Conservation (phyloP, 2,888 invertebrate species). For the Monoplex corrugatus region DNA sequence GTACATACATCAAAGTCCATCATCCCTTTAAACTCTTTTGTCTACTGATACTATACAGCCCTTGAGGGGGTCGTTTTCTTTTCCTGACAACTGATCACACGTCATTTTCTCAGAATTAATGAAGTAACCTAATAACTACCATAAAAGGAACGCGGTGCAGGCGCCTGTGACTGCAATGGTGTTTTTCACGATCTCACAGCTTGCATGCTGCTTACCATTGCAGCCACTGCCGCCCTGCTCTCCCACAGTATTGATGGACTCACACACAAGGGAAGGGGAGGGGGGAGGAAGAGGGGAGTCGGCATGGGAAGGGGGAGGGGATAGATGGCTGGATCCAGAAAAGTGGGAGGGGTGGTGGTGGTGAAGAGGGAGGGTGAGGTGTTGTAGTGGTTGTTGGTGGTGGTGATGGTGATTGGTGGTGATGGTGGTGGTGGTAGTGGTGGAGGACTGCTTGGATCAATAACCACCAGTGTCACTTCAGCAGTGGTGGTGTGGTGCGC, state of each 20-base stretch:
- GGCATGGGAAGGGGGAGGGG: neutral
- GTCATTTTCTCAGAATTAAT: too few species aligned
- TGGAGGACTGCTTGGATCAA: constrained; percentile 11
- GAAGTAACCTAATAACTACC: too few species aligned
- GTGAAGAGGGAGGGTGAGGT: neutral
- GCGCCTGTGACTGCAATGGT: constrained; percentile 37
- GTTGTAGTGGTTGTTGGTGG: neutral
- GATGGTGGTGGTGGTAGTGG: neutral
- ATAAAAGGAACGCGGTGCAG: neutral
- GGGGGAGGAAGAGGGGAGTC: neutral
- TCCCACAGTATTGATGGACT: constrained; percentile 20
- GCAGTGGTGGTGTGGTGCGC: constrained; percentile 21
- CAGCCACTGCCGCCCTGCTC: constrained; percentile 35
- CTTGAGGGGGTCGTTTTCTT: too few species aligned
- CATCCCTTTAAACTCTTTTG: too few species aligned
- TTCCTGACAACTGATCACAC: too few species aligned
- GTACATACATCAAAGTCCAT: too few species aligned
- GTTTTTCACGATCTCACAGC: constrained; percentile 39
- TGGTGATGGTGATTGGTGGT: neutral
- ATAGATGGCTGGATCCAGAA: constrained; percentile 23
- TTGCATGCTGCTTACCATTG: constrained; percentile 36
- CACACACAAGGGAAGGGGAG: neutral
- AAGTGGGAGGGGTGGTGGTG: neutral
- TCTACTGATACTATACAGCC: too few species aligned
- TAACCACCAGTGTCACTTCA: constrained; percentile 34